A percentile compares a stretch with the other conserved stretches of the same genome.
phyloP scores from a whole-genome alignment of 2,113 vertebrate species.

The Synodontis membranacea region DNA sequence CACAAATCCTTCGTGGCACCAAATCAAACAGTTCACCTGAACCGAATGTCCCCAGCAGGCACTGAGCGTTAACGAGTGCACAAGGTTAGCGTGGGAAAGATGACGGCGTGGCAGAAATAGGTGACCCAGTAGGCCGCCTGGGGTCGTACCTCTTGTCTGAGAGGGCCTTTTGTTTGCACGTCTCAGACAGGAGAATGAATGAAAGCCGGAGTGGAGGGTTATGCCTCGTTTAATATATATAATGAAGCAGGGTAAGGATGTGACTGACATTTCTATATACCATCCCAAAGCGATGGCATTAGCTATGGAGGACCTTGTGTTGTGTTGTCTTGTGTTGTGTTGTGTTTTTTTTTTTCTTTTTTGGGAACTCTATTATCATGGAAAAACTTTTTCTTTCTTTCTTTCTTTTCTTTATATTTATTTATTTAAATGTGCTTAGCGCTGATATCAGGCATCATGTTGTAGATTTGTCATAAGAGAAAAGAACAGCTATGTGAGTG shows the following conservation, averaged over 20 bases:
- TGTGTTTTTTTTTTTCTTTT: constrained; percentile 1
- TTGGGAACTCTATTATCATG: constrained; percentile 1
- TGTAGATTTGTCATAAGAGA: neutral
- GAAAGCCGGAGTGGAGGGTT: constrained; percentile 54
- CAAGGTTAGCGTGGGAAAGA: constrained; percentile 94
- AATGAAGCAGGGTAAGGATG: constrained; percentile 39
- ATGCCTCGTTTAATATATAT: constrained; percentile 50
- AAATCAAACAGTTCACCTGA: constrained; percentile 85
- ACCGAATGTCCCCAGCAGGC: constrained; percentile 90
- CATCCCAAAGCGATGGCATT: constrained; percentile 21
- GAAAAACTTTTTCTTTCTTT: neutral
- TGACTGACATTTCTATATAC: constrained; percentile 43
- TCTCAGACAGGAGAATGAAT: constrained; percentile 57
- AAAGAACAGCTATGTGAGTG: neutral
- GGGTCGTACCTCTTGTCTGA: constrained; percentile 55
- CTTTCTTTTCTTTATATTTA: neutral
- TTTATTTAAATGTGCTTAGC: neutral
- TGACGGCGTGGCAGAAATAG: constrained; percentile 87
- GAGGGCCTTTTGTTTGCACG: constrained; percentile 61
- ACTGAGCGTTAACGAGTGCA: constrained; percentile 80
- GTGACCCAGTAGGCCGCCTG: constrained; percentile 83
- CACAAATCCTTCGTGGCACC: constrained; percentile 5
- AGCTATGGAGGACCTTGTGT: constrained; percentile 6
- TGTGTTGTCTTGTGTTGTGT: neutral
- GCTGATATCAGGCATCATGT: neutral